These are phyloP conservation scores for Branchipolynoe longqiensis DNA, from an alignment of 2,888 invertebrate genomes.

Conservation along the genomic window DNA sequence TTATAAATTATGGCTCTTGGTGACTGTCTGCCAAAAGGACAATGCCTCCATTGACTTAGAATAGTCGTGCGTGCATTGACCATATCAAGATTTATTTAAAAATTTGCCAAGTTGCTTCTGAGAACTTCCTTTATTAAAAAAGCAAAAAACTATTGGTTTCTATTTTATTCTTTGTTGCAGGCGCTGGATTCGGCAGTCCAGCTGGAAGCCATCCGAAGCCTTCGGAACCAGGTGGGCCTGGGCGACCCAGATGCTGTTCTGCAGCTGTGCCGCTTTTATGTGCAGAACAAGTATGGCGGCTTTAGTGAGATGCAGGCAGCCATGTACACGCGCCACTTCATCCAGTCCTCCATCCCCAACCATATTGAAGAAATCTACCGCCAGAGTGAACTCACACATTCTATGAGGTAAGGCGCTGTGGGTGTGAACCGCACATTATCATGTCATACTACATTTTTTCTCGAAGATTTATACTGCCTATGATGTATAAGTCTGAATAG, in stretches of 20 bases:
- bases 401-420: slow-evolving; percentile 77
- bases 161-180: background rate
- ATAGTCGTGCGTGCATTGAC: background rate
- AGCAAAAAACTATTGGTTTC: background rate
- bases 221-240: slow-evolving; percentile 74
- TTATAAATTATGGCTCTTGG: no score
- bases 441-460: slow-evolving; percentile 1
- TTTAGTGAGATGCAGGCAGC: slow-evolving; percentile 72
- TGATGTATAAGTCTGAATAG: no score
- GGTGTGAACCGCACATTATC: background rate
- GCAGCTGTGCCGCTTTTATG: slow-evolving; percentile 75
- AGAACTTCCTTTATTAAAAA: no score
- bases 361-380: slow-evolving; percentile 74
- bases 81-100: background rate
- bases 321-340: slow-evolving; percentile 72
- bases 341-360: slow-evolving; percentile 74
- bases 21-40: no score
- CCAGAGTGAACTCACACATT: slow-evolving; percentile 75
- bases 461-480: no score
- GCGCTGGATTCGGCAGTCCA: slow-evolving; percentile 70
- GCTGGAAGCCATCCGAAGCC: slow-evolving; percentile 75
- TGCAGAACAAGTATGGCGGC: slow-evolving; percentile 75
- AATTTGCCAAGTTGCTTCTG: no score
- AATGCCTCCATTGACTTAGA: background rate
- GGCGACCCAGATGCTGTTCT: slow-evolving; percentile 74